phyloP scores from a whole-genome alignment of 2,888 invertebrate species.

The Adineta ricciae region DNA sequence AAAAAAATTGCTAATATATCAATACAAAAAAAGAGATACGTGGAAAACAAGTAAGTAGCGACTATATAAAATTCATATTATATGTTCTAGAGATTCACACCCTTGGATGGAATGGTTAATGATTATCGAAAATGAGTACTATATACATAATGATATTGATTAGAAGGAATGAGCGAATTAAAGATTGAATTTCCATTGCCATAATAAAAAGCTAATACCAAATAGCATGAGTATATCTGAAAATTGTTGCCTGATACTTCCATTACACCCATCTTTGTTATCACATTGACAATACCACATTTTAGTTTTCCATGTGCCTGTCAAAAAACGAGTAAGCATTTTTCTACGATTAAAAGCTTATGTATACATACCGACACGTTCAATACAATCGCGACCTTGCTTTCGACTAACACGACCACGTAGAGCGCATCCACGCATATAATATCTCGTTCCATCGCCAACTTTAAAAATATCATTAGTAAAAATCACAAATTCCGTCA shows the following conservation, averaged over 20 bases:
- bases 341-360: too few relatives aligned
- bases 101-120: not conserved
- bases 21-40: not conserved
- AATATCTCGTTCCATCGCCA: slow-evolving; percentile 32
- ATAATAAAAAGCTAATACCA: not conserved
- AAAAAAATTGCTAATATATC: not conserved
- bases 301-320: slow-evolving; percentile 32
- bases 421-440: slow-evolving; percentile 28
- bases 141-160: not conserved
- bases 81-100: not conserved
- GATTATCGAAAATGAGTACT: not conserved
- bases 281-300: slow-evolving; percentile 35
- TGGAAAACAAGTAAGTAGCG: not conserved
- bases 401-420: slow-evolving; percentile 32
- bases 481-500: not conserved
- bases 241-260: not conserved
- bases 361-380: slow-evolving; percentile 26
- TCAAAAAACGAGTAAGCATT: too few relatives aligned
- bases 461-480: not conserved
- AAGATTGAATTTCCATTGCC: not conserved
- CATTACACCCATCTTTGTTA: slow-evolving; percentile 34
- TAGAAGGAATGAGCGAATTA: not conserved
- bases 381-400: slow-evolving; percentile 34
- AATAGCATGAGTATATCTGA: not conserved
- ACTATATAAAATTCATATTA: not conserved